phyloP scores from a whole-genome alignment of 23 tunicate species.

The Clavelina lepadiformis region DNA sequence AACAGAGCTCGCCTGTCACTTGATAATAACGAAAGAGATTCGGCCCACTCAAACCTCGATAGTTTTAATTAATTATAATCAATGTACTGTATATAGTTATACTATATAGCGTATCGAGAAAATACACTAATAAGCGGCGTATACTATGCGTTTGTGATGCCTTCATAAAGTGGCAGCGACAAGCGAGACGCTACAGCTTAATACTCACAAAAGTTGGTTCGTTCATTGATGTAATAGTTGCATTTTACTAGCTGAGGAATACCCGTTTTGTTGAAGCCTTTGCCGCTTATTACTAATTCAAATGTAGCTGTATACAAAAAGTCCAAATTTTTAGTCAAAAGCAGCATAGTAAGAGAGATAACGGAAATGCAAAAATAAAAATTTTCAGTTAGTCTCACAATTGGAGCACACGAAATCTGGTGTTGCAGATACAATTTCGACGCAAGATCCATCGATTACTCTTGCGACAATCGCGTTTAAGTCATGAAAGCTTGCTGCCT shows the following conservation, averaged over 20 bases:
- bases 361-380: not conserved
- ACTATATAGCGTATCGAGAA: too few species aligned
- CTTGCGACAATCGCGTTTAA: conserved; percentile 39
- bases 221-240: conserved; percentile 52
- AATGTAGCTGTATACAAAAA: conserved; percentile 56
- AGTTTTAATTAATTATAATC: too few species aligned
- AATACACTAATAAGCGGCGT: too few species aligned
- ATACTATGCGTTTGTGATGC: too few species aligned
- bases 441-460: conserved; percentile 55
- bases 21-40: too few species aligned
- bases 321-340: not conserved
- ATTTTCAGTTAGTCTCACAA: conserved; percentile 22
- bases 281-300: conserved; percentile 35
- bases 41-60: too few species aligned
- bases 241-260: conserved; percentile 30
- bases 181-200: not conserved
- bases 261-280: conserved; percentile 76
- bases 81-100: too few species aligned
- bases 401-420: conserved; percentile 58
- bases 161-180: too few species aligned
- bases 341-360: not conserved
- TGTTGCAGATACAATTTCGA: conserved; percentile 45
- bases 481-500: conserved; percentile 60
- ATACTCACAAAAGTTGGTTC: conserved; percentile 34
- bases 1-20: too few species aligned